These are phyloP conservation scores for Acrobeloides nanus DNA, from an alignment of 2,888 invertebrate species.

Conservation along the genomic window DNA sequence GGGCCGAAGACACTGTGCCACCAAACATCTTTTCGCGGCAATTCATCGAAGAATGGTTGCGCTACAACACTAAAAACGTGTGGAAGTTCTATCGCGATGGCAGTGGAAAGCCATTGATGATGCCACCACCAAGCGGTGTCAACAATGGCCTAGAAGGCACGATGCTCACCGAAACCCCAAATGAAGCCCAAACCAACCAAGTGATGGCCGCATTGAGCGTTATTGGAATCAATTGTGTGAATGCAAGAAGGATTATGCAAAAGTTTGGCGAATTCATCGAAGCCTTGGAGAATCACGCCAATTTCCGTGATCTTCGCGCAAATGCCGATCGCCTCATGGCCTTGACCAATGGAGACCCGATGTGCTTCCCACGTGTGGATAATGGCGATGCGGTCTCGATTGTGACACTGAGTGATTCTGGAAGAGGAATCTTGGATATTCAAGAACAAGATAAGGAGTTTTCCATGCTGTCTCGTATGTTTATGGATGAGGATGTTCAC, in stretches of 20 bases:
- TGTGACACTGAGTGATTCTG: conserved; percentile 17
- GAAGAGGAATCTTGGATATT: conserved; percentile 9
- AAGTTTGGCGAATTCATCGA: conserved; percentile 22
- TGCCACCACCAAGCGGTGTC: neutral
- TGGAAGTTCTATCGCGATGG: conserved; percentile 7
- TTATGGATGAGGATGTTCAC: conserved; percentile 15
- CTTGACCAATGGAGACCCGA: conserved; percentile 13
- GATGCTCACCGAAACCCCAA: conserved; percentile 12
- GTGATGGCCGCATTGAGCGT: conserved; percentile 20
- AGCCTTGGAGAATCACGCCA: conserved; percentile 15
- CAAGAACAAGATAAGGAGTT: neutral
- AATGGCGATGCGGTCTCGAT: conserved; percentile 18
- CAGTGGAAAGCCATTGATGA: neutral
- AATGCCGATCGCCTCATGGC: conserved; percentile 4
- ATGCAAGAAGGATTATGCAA: conserved; percentile 19
- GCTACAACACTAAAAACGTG: conserved; percentile 15
- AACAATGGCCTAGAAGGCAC: no score
- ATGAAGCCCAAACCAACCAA: conserved; percentile 14
- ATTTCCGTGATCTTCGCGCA: conserved; percentile 12
- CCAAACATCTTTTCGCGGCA: conserved; percentile 14
- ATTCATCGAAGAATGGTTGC: conserved; percentile 22
- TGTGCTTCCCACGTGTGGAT: conserved; percentile 5
- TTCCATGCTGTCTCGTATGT: conserved; percentile 3
- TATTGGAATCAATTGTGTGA: conserved; percentile 27
- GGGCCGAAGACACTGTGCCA: no score